Base-by-base conservation (phyloP, 2,888 invertebrate genomes). In the Pycnomerus fuliginosus region DNA sequence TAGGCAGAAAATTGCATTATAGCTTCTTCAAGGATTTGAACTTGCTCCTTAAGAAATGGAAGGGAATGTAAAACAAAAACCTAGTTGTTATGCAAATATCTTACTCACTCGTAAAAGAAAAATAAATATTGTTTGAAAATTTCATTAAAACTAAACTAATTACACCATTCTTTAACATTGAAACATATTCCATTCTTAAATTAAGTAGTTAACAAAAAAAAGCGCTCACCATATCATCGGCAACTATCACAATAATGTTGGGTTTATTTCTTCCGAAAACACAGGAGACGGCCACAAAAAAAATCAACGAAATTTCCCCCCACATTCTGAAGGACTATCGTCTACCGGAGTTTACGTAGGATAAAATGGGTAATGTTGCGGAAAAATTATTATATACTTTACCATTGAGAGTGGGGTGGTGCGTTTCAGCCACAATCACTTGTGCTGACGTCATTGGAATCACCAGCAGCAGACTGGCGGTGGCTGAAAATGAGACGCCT, bases 141-240 rank as follows among this genome's bases (percentile, higher is more conserved):
- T n/a, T n/a, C n/a, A n/a, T n/a, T n/a, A n/a, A n/a, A n/a, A n/a
- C n/a, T n/a, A n/a, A n/a, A n/a, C n/a, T n/a, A n/a, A n/a, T n/a
- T n/a, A n/a, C n/a, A n/a, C n/a, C n/a, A n/a, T n/a, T n/a, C n/a
- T n/a, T n/a, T n/a, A n/a, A n/a, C n/a, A n/a, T n/a, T n/a, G n/a
- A n/a, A n/a, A n/a, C n/a, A n/a, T n/a, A n/a, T n/a, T n/a, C n/a
- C n/a, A n/a, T n/a, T n/a, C n/a, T n/a, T n/a, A n/a, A n/a, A n/a
- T n/a, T n/a, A n/a, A n/a, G n/a, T n/a, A n/a, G 3, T 12, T 30
- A 4, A 14, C 7, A n/a, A 24, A 25, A 16, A 20, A 31, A 25
- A 32, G 10, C 3, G 55, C 80, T 71, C 74, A 88, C 90, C 83
- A 90, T 76, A 69, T 90, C 90, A 74, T 90, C 90, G 1, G 86